Conservation (phyloP, 2,797 vertebrate genomes). For the Oceanodroma leucorhoa region DNA sequence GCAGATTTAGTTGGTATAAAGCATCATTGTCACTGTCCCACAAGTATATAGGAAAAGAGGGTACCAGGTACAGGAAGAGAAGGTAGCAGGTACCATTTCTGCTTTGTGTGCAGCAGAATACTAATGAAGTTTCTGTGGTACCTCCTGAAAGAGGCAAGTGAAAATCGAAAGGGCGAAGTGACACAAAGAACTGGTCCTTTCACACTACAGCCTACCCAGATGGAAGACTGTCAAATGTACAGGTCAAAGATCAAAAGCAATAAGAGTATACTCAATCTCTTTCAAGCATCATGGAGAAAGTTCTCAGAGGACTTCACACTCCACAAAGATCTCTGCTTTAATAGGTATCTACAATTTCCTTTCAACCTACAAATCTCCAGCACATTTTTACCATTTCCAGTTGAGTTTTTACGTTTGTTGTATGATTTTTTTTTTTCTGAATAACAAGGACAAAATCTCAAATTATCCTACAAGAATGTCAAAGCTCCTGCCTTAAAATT, state of each 20-base stretch:
- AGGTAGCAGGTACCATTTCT: not conserved
- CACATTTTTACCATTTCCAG: not conserved
- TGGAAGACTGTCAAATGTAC: not conserved
- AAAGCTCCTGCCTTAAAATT: not conserved
- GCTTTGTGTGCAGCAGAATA: not conserved
- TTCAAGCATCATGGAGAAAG: not conserved
- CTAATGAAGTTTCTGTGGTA: not conserved
- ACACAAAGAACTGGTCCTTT: not conserved
- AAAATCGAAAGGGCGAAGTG: not conserved
- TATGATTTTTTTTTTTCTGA: not conserved
- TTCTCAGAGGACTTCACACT: not conserved
- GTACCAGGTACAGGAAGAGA: not conserved
- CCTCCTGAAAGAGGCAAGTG: not conserved
- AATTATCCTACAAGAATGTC: not conserved
- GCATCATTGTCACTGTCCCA: not conserved
- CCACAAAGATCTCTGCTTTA: not conserved
- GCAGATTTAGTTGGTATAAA: not conserved
- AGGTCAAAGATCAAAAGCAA: not conserved
- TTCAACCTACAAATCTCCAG: not conserved
- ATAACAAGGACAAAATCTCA: not conserved
- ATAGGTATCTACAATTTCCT: not conserved
- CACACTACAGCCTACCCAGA: not conserved
- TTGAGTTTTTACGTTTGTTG: not conserved
- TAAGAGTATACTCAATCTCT: rapidly evolving
- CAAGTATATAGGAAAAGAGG: not conserved